Conservation (phyloP, 2,888 invertebrate genomes). For the Tenthredo amoena region DNA sequence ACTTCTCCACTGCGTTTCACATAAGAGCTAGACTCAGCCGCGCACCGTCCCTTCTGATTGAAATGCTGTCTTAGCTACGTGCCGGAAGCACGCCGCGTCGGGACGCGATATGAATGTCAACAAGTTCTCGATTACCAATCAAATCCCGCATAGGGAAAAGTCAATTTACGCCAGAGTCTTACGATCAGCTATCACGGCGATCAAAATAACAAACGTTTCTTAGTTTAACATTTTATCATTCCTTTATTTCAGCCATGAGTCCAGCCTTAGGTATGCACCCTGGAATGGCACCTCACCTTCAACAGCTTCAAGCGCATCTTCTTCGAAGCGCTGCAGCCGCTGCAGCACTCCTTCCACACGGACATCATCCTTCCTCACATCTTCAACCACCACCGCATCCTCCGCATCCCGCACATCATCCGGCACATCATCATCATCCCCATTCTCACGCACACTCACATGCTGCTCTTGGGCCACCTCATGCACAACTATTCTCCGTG, state of each 20-base stretch:
- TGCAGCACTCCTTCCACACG: slow-evolving; percentile 79
- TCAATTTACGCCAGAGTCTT: slow-evolving; percentile 40
- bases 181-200: background rate
- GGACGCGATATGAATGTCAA: slow-evolving; percentile 63
- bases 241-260: slow-evolving; percentile 83
- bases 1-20: slow-evolving; percentile 24
- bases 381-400: slow-evolving; percentile 51
- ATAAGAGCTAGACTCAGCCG: background rate
- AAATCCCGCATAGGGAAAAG: slow-evolving; percentile 14
- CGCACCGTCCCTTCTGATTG: slow-evolving; percentile 60
- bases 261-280: slow-evolving; percentile 88
- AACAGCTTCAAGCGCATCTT: slow-evolving; percentile 90
- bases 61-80: slow-evolving; percentile 70
- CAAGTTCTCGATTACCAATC: slow-evolving; percentile 59
- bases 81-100: slow-evolving; percentile 71
- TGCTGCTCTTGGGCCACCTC: slow-evolving; percentile 68
- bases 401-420: slow-evolving; percentile 36
- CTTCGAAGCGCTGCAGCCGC: slow-evolving; percentile 83
- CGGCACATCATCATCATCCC: slow-evolving; percentile 42
- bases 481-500: slow-evolving; percentile 74
- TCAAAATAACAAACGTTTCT: background rate
- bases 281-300: slow-evolving; percentile 84
- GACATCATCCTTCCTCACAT: slow-evolving; percentile 76
- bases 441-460: slow-evolving; percentile 59
- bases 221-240: background rate